Conservation (phyloP, 2,888 invertebrate genomes). For the Atrina japonica region DNA sequence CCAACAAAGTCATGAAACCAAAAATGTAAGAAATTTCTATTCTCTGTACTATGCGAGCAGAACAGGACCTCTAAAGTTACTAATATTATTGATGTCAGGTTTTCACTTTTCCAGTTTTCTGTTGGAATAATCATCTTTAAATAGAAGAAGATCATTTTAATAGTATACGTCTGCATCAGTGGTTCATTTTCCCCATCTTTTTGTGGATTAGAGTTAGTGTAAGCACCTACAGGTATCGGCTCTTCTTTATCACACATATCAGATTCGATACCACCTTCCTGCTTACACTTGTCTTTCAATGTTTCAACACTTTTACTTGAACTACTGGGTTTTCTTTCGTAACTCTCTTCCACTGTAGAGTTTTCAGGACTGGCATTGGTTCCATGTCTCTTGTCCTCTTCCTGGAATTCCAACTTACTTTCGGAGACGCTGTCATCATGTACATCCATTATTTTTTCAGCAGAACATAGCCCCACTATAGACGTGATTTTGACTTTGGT, state of each 20-base stretch:
- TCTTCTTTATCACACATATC: not conserved
- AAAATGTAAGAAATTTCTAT: no score
- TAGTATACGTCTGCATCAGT: constrained; percentile 42
- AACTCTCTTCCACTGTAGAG: no score
- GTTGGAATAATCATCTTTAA: constrained; percentile 30
- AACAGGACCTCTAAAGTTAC: constrained; percentile 29
- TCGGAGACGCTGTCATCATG: no score
- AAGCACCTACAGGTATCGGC: not conserved
- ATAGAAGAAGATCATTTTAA: constrained; percentile 43
- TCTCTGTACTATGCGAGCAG: constrained; percentile 29
- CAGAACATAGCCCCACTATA: no score
- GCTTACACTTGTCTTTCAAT: no score
- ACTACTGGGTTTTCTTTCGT: no score
- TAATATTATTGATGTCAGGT: constrained; percentile 31
- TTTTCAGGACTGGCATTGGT: no score
- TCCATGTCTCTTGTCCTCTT: no score
- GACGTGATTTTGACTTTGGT: not conserved
- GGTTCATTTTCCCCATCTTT: constrained; percentile 33
- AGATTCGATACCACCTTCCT: not conserved
- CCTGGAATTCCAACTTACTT: no score
- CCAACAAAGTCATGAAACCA: no score
- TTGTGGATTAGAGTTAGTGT: not conserved
- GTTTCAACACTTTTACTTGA: no score
- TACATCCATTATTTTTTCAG: no score
- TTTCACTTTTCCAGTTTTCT: constrained; percentile 27